Evolutionary conservation across 2,888 invertebrate species (phyloP), one percentile per base, ranked within the genome.

Genomic region (Sycophila texana): DNA sequence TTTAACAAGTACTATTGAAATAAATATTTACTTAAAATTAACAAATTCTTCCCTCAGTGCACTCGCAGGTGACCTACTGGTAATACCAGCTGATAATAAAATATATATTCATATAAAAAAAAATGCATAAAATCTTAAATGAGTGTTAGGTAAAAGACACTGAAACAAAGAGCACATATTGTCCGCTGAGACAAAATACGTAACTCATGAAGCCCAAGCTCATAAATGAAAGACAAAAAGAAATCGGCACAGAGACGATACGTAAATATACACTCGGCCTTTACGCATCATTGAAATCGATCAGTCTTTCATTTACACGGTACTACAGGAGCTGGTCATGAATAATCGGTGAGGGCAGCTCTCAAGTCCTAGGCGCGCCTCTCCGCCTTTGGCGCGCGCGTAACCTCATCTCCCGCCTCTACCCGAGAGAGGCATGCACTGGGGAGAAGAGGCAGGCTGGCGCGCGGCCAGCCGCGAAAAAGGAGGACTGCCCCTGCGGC

Each of bases 281-380:
- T 22, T 20, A 74, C 55, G 49, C 57, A 13, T 47, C 57, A 49
- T 55, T 39, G 30, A 22, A n/a, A 72, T 72, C 73, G 73, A 63
- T 63, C 73, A 20, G 53, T 58, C 65, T 67, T 61, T 79, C 82
- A 82, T 84, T 82, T 82, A 82, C 83, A 77, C 79, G 71, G 83
- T 79, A 82, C 76, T 83, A 82, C 39, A 26, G 3, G 82, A 81
- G 82, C 79, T 81, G 83, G 83, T 83, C 84, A 83, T 84, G 83
- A 84, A 84, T 84, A 84, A 84, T 84, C 82, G 81, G 65, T 7
- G 71, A 72, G 74, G 74, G 57, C 67, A n/a, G n/a, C 49, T 12
- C 20, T n/a, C 65, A 16, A 30, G 47, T 12, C 16, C 16, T 26
- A 49, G 47, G 47, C 18, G 22, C 16, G 20, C 13, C 20, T n/a